Base-by-base conservation (phyloP, 2,888 invertebrate genomes). In the Drosophila hamatofila region DNA sequence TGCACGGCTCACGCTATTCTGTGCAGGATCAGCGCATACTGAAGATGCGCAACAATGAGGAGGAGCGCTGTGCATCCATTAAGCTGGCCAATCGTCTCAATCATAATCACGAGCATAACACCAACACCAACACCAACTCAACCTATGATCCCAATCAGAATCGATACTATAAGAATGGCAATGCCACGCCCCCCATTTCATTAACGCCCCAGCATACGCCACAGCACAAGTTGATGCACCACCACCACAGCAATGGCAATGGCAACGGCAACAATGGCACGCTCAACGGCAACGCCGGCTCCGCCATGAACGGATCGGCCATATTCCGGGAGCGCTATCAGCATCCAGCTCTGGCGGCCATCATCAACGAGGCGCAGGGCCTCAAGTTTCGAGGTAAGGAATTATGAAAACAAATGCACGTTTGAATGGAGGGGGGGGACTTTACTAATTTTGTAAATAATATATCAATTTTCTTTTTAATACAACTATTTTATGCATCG, bases 311-410 rank as follows among this genome's bases (percentile, higher is more conserved):
- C 70, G 91, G 91, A 33, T 91, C 92, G 44, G 91, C 91, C 64
- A 89, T 92, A 59, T 91, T 92, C 82, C 90, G 92, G 16, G 93
- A 92, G 75, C 90, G 93, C 21, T 93, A 92, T 74, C 93, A 93
- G 69, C 92, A 93, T 84, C 93, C 93, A 55, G 92, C 92, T 14
- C 80, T 93, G 81, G 90, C 92, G 62, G 93, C 93, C 72, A 92
- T 93, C 73, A 93, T 93, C 61, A 92, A 93, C 69, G 92, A 92
- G 66, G 89, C 92, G 12, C 93, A 92, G 83, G 92, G 92, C 71
- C 79, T 92, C 55, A 92, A 92, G 88, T 92, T 92, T 81, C 88
- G 92, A 91, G 92, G 92, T 92, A 88, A 70, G 81, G 44, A 9
- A 37, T n/a, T 30, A 2, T 16, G 27, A 21, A 23, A 0, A 6